Conservation (phyloP, 2,888 invertebrate genomes). For the Hyppa rectilinea region DNA sequence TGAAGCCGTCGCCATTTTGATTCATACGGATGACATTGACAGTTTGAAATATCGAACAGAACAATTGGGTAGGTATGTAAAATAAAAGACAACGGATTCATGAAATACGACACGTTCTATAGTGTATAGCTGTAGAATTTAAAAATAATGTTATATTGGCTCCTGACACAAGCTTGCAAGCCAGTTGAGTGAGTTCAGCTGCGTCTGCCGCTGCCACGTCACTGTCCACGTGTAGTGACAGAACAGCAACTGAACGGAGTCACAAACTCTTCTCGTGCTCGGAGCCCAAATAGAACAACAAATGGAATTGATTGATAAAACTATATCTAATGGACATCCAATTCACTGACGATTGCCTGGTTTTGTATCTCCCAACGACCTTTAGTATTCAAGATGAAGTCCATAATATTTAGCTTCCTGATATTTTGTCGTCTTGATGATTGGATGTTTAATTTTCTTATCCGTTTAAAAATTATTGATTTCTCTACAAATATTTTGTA, state of each 20-base stretch:
- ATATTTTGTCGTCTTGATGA: neutral
- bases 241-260: neutral
- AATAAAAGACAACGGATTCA: too few species aligned
- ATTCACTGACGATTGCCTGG: neutral
- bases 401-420: neutral
- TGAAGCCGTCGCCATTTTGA: slow-evolving; percentile 10
- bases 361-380: too few species aligned
- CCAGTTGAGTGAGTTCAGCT: neutral
- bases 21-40: slow-evolving; percentile 11
- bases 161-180: neutral
- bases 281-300: neutral
- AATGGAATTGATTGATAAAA: neutral
- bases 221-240: too few species aligned
- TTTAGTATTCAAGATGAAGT: too few species aligned
- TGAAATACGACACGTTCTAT: neutral
- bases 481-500: slow-evolving; percentile 6
- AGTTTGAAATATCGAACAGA: slow-evolving; percentile 35
- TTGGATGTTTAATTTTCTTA: neutral
- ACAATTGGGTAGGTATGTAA: too few species aligned
- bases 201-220: neutral
- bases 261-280: neutral
- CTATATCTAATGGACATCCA: neutral
- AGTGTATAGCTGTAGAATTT: neutral
- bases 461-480: neutral
- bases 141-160: neutral